A percentile compares a stretch with the other conserved stretches of the same genome.
Evolutionary conservation across 2,888 invertebrate genomes (phyloP).

Genomic region (Callosobruchus maculatus): DNA sequence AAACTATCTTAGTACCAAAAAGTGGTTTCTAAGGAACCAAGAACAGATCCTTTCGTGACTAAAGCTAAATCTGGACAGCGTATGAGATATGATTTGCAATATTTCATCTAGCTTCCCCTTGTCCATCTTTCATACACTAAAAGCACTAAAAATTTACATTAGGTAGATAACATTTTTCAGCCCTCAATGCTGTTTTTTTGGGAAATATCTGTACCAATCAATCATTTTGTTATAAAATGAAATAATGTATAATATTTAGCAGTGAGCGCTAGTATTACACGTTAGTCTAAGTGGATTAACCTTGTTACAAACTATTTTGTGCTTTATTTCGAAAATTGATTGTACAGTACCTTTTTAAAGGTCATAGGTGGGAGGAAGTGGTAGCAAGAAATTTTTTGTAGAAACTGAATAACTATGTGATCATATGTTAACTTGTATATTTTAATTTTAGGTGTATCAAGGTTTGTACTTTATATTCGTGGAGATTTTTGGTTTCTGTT

Average conservation of each 20-base stretch:
- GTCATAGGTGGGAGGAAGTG: constrained; percentile 15
- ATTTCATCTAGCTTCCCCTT: too few species aligned
- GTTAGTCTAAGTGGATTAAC: constrained; percentile 8
- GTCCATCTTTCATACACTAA: too few species aligned
- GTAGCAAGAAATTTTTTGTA: neutral
- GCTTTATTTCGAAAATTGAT: constrained; percentile 27
- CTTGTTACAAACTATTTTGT: constrained; percentile 30
- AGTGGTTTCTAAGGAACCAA: too few species aligned
- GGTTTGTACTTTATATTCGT: neutral
- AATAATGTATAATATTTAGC: constrained; percentile 7
- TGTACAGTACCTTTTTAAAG: constrained; percentile 2
- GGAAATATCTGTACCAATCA: constrained; percentile 1
- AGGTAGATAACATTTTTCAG: too few species aligned
- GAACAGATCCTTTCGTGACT: too few species aligned
- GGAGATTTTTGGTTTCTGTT: neutral
- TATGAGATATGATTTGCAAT: too few species aligned
- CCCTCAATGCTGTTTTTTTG: neutral
- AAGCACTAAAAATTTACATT: too few species aligned
- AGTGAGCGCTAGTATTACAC: constrained; percentile 6
- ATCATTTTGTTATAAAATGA: constrained; percentile 8
- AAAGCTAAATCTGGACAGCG: too few species aligned
- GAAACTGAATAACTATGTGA: neutral
- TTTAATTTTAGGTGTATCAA: neutral
- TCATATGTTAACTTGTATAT: neutral
- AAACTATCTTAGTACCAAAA: too few species aligned